Evolutionary conservation across 2,797 vertebrate species (phyloP).

Genomic region (Propithecus perrieri): DNA sequence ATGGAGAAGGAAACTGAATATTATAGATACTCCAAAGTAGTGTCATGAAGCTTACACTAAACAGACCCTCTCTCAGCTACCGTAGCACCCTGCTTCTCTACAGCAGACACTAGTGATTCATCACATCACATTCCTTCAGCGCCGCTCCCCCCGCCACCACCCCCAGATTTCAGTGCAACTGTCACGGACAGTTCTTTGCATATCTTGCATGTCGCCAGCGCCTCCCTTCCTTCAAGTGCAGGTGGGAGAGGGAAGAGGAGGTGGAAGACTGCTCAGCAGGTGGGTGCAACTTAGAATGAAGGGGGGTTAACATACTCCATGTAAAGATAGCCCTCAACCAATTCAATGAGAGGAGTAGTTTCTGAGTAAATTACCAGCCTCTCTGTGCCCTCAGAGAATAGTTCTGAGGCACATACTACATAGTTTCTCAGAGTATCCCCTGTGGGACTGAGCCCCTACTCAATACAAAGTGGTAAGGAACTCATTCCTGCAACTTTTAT

Average conservation of each 20-base stretch:
- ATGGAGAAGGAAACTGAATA: not conserved
- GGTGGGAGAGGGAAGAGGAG: not conserved
- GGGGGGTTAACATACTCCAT: not conserved
- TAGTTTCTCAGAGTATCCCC: not conserved
- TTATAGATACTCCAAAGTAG: not conserved
- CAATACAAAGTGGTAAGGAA: not conserved
- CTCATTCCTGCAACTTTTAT: not conserved
- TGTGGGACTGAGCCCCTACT: not conserved
- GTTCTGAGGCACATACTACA: not conserved
- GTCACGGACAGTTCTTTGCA: too few species aligned
- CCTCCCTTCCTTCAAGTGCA: not conserved
- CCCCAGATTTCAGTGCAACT: not conserved
- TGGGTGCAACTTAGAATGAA: not conserved
- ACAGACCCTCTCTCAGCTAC: not conserved
- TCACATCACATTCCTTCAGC: not conserved
- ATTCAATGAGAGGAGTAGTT: not conserved
- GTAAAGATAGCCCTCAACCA: not conserved
- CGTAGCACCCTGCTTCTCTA: not conserved
- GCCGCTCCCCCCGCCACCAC: too few species aligned
- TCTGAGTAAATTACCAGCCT: not conserved
- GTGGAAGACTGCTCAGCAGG: not conserved
- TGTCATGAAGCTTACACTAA: not conserved
- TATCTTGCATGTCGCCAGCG: not conserved
- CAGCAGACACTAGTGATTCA: not conserved
- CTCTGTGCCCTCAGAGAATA: not conserved